These are phyloP conservation scores for Folsomia manolachei DNA, from an alignment of 2,888 invertebrate genomes.

Conservation along the genomic window DNA sequence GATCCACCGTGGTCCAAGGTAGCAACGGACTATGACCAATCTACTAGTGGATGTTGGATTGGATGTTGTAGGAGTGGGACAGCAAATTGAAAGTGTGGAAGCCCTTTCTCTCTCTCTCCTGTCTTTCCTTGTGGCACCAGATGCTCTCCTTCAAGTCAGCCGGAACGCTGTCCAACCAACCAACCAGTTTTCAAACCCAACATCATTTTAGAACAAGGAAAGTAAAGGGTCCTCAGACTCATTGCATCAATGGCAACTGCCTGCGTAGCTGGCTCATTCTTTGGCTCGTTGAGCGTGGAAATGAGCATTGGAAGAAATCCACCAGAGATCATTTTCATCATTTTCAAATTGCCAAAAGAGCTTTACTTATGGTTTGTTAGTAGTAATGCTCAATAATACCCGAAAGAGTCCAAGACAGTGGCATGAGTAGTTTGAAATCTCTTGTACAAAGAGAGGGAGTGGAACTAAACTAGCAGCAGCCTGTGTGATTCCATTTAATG, in stretches of 20 bases:
- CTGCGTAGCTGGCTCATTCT: background rate
- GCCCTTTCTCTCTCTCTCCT: background rate
- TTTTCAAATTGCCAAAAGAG: constrained; percentile 16
- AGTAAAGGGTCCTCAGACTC: background rate
- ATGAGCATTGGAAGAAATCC: constrained; percentile 18
- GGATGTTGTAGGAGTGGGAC: background rate
- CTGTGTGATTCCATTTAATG: constrained; percentile 25
- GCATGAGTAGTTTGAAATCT: background rate
- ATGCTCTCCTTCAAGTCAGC: background rate
- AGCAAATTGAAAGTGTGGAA: background rate
- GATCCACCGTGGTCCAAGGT: too few species aligned
- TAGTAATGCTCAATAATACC: constrained; percentile 2
- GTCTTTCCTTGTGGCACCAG: background rate
- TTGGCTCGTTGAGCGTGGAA: background rate
- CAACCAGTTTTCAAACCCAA: too few species aligned
- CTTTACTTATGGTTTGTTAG: constrained; percentile 15
- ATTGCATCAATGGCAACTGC: background rate
- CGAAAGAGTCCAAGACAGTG: background rate
- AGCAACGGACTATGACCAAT: background rate
- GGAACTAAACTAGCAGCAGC: background rate
- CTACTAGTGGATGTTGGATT: background rate
- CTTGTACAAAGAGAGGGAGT: background rate
- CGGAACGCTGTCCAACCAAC: background rate
- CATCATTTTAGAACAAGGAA: too few species aligned
- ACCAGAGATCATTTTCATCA: constrained; percentile 20